Conservation (phyloP, 1,140 invertebrate species). For the Orius laevigatus region DNA sequence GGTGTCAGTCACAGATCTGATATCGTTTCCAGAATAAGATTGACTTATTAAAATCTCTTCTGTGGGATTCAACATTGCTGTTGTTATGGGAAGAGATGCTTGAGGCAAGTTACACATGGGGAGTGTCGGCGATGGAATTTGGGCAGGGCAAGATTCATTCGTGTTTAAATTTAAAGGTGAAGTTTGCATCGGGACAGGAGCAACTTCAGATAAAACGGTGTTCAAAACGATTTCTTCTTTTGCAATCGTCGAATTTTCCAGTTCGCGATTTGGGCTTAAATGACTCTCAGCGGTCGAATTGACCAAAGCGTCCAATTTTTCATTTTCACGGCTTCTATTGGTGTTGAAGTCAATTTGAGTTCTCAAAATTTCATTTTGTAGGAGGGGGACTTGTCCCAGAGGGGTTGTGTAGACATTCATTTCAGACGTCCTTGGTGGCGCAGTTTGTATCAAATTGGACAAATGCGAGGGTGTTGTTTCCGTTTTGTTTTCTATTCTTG, state of each 20-base stretch:
- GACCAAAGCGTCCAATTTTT: conserved; percentile 43
- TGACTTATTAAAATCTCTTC: no score
- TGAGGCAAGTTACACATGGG: no score
- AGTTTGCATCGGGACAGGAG: neutral
- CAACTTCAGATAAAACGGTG: no score
- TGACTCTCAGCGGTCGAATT: conserved; percentile 43
- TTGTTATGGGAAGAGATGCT: no score
- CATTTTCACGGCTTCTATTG: conserved; percentile 24
- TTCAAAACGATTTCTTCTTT: neutral
- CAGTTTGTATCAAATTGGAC: no score
- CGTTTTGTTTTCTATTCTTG: conserved; percentile 29
- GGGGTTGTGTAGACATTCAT: neutral
- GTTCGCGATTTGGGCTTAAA: conserved; percentile 9
- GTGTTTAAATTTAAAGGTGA: neutral
- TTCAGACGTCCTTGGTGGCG: neutral
- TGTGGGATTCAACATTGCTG: no score
- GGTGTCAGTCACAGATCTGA: no score
- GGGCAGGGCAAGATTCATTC: no score
- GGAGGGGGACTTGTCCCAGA: neutral
- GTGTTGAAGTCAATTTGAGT: neutral
- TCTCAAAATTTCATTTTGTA: neutral
- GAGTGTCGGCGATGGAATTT: neutral
- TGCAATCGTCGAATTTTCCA: neutral
- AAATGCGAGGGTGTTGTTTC: no score
- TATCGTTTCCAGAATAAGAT: no score